phyloP scores from a whole-genome alignment of 2,113 vertebrate species.

The Pao palembangensis region DNA sequence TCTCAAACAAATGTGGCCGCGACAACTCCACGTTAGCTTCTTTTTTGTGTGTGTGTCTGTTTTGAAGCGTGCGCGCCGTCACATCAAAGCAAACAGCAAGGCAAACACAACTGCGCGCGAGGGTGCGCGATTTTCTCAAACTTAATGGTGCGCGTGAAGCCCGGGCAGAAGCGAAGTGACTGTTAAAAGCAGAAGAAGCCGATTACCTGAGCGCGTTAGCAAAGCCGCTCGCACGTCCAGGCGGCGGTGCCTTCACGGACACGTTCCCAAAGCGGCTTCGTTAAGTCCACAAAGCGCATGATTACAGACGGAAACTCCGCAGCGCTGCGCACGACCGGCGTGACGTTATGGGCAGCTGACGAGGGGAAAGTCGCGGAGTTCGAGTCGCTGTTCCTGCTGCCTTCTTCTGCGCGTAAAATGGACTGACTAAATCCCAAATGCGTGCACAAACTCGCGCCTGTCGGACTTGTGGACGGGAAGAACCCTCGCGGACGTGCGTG shows the following conservation, averaged over 20 bases:
- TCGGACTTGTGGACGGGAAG: neutral
- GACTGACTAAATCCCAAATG: conserved; percentile 33
- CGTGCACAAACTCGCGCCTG: conserved; percentile 1
- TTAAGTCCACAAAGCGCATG: conserved; percentile 43
- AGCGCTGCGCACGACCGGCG: neutral
- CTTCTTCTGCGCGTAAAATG: conserved; percentile 34
- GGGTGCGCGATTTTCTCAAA: neutral
- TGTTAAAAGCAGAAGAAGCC: too few species aligned
- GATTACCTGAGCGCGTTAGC: conserved; percentile 66
- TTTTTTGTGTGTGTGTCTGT: too few species aligned
- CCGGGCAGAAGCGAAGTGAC: too few species aligned
- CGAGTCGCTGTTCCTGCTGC: conserved; percentile 38
- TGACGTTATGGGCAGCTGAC: neutral
- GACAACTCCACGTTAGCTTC: too few species aligned
- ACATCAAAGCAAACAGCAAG: conserved; percentile 5
- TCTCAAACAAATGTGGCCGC: too few species aligned
- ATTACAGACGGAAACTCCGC: neutral
- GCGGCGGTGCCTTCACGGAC: conserved; percentile 33
- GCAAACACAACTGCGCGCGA: neutral
- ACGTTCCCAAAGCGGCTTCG: conserved; percentile 54
- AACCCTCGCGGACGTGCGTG: neutral
- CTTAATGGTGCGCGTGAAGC: too few species aligned
- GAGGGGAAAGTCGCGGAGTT: conserved; percentile 21
- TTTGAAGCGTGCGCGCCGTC: too few species aligned
- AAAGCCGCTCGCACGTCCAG: conserved; percentile 43